Percentiles rank a stretch among this genome's conserved stretches.
Conservation (phyloP, 2,797 vertebrate species). For the Oryzias dopingdopingensis region DNA sequence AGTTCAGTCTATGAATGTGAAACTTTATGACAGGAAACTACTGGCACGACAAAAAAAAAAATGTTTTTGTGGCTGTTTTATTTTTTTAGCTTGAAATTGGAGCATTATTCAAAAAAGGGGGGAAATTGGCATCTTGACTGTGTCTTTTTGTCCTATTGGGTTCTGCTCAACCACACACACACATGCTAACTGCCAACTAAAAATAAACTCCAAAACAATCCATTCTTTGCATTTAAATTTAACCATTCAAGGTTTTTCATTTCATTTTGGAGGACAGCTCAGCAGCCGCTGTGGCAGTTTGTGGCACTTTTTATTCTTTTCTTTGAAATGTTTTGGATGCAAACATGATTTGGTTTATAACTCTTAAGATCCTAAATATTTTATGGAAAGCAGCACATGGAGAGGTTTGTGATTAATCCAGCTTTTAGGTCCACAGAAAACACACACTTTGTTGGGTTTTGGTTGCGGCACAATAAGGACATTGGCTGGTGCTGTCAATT, state of each 20-base stretch:
- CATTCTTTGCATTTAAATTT: constrained; percentile 27
- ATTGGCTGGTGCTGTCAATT: too few relatives aligned
- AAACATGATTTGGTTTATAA: constrained; percentile 33
- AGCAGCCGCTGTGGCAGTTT: constrained; percentile 9
- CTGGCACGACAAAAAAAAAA: neutral
- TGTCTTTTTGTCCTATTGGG: constrained; percentile 14
- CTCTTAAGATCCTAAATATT: constrained; percentile 47
- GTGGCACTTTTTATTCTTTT: constrained; percentile 29
- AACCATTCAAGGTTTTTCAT: constrained; percentile 15
- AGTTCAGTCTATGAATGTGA: constrained; percentile 7
- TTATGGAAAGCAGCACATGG: constrained; percentile 13
- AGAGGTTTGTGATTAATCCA: constrained; percentile 34
- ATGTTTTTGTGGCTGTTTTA: neutral
- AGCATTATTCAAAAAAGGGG: too few relatives aligned
- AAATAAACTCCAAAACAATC: constrained; percentile 49
- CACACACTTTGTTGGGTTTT: too few relatives aligned
- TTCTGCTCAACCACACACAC: constrained; percentile 41
- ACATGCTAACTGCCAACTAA: constrained; percentile 33
- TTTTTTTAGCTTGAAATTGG: neutral
- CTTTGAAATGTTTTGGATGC: neutral
- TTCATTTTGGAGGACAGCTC: constrained; percentile 26
- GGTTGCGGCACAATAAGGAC: too few relatives aligned
- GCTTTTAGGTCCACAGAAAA: too few relatives aligned
- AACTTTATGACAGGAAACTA: constrained; percentile 15
- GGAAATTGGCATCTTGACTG: neutral